Conservation (phyloP, 2,797 vertebrate genomes). For the Melanotaenia trifasciata region DNA sequence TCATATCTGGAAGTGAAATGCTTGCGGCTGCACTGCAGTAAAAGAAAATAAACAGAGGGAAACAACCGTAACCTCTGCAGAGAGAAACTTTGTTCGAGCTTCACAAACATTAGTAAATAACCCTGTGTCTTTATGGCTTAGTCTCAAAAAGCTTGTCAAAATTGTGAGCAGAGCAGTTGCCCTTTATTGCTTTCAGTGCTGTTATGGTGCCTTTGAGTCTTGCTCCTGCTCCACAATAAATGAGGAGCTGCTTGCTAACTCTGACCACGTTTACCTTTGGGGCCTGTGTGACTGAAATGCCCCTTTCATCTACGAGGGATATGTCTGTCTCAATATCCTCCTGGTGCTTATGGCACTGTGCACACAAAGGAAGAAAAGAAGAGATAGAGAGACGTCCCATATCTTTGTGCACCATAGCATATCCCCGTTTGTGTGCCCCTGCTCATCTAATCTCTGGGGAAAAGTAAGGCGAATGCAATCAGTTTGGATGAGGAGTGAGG, state of each 20-base stretch:
- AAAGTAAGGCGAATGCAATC: conserved; percentile 65
- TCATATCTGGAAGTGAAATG: conserved; percentile 64
- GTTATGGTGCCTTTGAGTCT: conserved; percentile 64
- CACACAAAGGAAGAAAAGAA: conserved; percentile 41
- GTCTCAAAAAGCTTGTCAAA: conserved; percentile 63
- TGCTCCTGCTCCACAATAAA: conserved; percentile 54
- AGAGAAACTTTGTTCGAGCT: conserved; percentile 45
- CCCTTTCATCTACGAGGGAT: conserved; percentile 76
- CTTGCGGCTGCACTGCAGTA: conserved; percentile 9
- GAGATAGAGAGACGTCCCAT: conserved; percentile 50
- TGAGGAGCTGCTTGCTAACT: conserved; percentile 72
- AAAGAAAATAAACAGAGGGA: conserved; percentile 25
- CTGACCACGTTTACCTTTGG: conserved; percentile 76
- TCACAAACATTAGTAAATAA: conserved; percentile 55
- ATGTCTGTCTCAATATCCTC: conserved; percentile 75
- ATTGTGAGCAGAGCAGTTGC: conserved; percentile 61
- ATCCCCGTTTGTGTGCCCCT: conserved; percentile 46
- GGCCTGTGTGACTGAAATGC: conserved; percentile 69
- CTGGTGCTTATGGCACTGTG: conserved; percentile 57
- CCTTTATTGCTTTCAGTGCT: conserved; percentile 64
- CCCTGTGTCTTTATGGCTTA: conserved; percentile 50
- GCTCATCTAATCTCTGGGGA: conserved; percentile 55
- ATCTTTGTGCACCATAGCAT: conserved; percentile 53
- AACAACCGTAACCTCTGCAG: conserved; percentile 35
- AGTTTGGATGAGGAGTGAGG: conserved; percentile 13